Percentiles rank a stretch among this genome's conserved stretches.
These are phyloP conservation scores for Dermatophagoides farinae DNA, from an alignment of 1,140 invertebrate genomes.

Conservation along the genomic window DNA sequence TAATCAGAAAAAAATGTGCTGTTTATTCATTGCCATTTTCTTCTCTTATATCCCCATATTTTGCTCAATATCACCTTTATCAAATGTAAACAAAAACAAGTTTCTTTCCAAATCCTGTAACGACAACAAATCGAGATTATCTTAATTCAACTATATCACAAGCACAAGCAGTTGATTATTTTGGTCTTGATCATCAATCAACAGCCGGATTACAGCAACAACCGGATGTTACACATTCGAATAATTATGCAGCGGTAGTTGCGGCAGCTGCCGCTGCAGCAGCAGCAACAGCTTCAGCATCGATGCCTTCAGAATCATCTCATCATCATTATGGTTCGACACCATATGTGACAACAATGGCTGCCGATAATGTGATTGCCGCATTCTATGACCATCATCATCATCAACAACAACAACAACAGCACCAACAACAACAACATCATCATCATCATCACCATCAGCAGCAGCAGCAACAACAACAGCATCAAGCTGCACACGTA, in stretches of 20 bases:
- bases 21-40: no score
- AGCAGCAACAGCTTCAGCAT: no score
- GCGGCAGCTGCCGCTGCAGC: no score
- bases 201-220: no score
- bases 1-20: no score
- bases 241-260: no score
- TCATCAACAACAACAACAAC: neutral
- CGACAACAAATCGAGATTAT: neutral
- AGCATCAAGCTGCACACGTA: neutral
- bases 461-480: neutral
- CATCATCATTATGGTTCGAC: neutral
- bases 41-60: no score
- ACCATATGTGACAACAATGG: neutral
- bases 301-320: neutral
- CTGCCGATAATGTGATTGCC: neutral
- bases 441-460: neutral
- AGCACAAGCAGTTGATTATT: neutral
- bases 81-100: no score
- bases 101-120: no score
- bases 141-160: neutral
- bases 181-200: no score
- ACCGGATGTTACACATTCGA: no score
- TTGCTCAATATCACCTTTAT: no score
- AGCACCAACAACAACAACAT: neutral
- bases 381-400: neutral